Base-by-base conservation (phyloP, 2,888 invertebrate genomes). In the Plusia festucae region DNA sequence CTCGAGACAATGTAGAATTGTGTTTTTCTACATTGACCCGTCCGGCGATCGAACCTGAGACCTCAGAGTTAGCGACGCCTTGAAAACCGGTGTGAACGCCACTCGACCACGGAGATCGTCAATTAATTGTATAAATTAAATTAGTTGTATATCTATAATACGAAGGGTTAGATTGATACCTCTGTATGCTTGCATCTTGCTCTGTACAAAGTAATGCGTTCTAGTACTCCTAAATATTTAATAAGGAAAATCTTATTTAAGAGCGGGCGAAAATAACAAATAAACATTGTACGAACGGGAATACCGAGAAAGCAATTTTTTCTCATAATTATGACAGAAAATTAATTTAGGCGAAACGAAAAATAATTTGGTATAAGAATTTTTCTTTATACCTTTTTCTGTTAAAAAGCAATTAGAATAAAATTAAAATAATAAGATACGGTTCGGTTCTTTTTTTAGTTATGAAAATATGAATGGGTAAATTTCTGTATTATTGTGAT, bases 361-460 rank as follows among this genome's bases (percentile, higher is more conserved):
- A 86, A 85, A 85, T 82, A 81, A 84, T 81, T 75, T 79, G 73
- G 68, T 75, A 65, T 83, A 85, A 85, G 86, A 81, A 86, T 86
- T 85, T 85, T 83, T 81, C 40, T 82, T 83, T 83, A 71, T 75
- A 72, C 74, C 74, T 69, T 61, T 69, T 68, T 63, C 59, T 51
- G 69, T 68, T 59, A 57, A 16, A 65, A 68, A 68, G 67, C 60
- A 81, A 79, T 79, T 76, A 72, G 46, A 73, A 65, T 79, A 65
- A 65, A 73, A 73, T 78, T 63, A 64, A 68, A 66, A 70, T 78
- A 68, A 64, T 51, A 64, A 52, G 49, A 30, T 53, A 13, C 18
- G 51, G 16, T 16, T 60, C 54, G 32, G 67, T 63, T 51, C 66
- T 52, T 24, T 68, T 65, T 22, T 52, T 49, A 32, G 60, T 60